phyloP scores from a whole-genome alignment of 2,113 vertebrate genomes.

The Hyaena hyaena region DNA sequence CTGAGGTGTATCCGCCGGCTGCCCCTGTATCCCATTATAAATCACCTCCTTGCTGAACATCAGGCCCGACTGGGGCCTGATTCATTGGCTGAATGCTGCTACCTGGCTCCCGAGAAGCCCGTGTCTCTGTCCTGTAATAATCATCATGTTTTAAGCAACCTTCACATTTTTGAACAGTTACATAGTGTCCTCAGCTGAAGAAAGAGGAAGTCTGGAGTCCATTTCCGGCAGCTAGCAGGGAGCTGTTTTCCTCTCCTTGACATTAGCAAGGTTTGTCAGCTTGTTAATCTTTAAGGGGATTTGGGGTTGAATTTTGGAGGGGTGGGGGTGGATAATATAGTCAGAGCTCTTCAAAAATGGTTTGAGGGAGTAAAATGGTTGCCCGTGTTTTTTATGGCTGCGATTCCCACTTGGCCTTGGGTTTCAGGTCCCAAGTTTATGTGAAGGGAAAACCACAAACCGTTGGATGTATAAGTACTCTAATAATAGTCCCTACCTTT shows the following conservation, averaged over 20 bases:
- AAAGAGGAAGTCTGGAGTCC: constrained; percentile 84
- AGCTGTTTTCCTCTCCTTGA: constrained; percentile 77
- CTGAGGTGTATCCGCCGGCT: constrained; percentile 77
- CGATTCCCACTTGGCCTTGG: constrained; percentile 69
- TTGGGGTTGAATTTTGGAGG: constrained; percentile 65
- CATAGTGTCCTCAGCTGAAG: constrained; percentile 73
- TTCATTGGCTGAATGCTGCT: constrained; percentile 71
- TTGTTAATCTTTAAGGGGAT: constrained; percentile 82
- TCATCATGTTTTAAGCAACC: constrained; percentile 73
- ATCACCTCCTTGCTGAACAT: constrained; percentile 77
- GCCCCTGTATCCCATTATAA: constrained; percentile 79
- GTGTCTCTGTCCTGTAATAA: constrained; percentile 76
- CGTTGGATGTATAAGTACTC: constrained; percentile 57
- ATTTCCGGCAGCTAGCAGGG: constrained; percentile 81
- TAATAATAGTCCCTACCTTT: constrained; percentile 33
- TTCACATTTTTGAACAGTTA: constrained; percentile 81
- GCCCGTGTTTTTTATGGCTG: constrained; percentile 64
- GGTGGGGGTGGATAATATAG: neutral
- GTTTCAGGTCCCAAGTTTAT: constrained; percentile 68
- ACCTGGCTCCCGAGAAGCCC: constrained; percentile 72
- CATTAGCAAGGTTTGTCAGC: constrained; percentile 85
- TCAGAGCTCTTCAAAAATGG: constrained; percentile 59
- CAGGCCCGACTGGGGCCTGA: constrained; percentile 52
- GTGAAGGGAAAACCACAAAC: constrained; percentile 74
- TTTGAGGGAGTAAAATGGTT: constrained; percentile 68